Base-by-base conservation (phyloP, 2,113 vertebrate genomes). In the Bos javanicus region DNA sequence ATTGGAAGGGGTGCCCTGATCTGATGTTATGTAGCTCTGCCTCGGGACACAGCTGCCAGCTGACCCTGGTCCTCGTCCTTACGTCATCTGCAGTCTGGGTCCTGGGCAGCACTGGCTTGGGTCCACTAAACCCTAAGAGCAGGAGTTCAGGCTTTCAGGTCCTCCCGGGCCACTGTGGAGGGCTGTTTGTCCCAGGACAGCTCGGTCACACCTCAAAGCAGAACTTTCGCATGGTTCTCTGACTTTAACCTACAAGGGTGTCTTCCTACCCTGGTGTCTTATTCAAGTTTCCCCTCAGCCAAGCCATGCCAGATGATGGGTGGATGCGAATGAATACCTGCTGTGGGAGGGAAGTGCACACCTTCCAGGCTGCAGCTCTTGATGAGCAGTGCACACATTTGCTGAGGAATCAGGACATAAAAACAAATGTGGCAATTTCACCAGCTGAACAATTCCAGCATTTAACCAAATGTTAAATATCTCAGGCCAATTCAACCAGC, bases 51-150 rank as follows among this genome's bases (percentile, higher is more conserved):
- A 19, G 3, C 12, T 56, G 33, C 6, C 50, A 56, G 46, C 46
- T 2, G 2, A 76, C 2, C 6, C 19, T 78, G 28, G 57, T 46
- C 9, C 62, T 74, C 12, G 7, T 2, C 54, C 3, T 81, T 17
- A 2, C 3, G 43, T 23, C 11, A 21, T 7, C 5, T n/a, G 19
- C 9, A 15, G 13, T 21, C 13, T 15, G 4, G 36, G 21, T 7
- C 39, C 76, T 14, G 43, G 43, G n/a, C 26, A 23, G 6, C 1
- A 3, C n/a, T 87, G 43, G 15, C 14, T 30, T 91, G 36, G 52
- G 39, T 25, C 95, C 60, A 30, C 14, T 26, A 3, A 26, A 54
- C 50, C 43, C 36, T 87, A 4, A 57, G 36, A 19, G 46, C 7
- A 60, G 43, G n/a, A 23, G 11, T 3, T 48, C 19, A 89, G 33